phyloP scores from a whole-genome alignment of 2,888 invertebrate genomes.

The Kryphioiulus occultus region DNA sequence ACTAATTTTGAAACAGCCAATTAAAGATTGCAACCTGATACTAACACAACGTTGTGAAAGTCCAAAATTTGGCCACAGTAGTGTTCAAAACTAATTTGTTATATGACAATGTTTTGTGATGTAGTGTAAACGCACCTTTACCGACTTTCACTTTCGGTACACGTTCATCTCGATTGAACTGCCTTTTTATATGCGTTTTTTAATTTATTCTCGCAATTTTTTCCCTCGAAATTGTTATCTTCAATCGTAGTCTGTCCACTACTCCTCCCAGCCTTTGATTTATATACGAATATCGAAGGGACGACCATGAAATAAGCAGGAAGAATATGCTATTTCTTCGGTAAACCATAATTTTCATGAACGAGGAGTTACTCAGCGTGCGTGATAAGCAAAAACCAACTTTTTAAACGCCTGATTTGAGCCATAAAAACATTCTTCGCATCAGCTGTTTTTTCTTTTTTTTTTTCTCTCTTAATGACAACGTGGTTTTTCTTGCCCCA shows the following conservation, averaged over 20 bases:
- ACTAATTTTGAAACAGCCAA: too few species aligned
- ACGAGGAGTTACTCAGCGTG: not conserved
- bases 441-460: not conserved
- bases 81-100: too few species aligned
- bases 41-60: too few species aligned
- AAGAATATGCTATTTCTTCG: not conserved
- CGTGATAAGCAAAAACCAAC: not conserved
- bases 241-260: not conserved
- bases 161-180: too few species aligned
- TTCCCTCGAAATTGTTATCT: not conserved
- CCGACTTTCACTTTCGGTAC: too few species aligned
- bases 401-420: slow-evolving; percentile 3
- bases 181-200: not conserved
- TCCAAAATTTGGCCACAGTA: too few species aligned
- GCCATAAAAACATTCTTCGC: not conserved
- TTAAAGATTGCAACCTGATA: too few species aligned
- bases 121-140: too few species aligned
- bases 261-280: not conserved
- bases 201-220: not conserved
- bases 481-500: not conserved
- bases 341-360: not conserved
- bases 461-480: not conserved
- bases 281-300: not conserved
- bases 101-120: too few species aligned
- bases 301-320: not conserved